Evolutionary conservation across 2,888 invertebrate species (phyloP).

Genomic region (Cancer borealis): DNA sequence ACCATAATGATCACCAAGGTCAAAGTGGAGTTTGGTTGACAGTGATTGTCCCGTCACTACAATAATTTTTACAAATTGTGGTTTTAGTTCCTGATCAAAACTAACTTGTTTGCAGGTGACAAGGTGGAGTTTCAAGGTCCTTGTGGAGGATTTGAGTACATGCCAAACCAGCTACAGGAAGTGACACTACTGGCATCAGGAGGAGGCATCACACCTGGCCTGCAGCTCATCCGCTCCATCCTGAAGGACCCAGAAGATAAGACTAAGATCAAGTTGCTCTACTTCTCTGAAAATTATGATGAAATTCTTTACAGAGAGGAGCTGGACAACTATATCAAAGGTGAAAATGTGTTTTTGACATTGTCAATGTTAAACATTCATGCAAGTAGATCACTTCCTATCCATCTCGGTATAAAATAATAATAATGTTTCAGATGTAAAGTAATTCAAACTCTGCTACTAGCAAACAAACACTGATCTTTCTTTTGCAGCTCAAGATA

Average conservation of each 20-base stretch:
- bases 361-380: neutral
- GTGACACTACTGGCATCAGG: constrained; percentile 77
- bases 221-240: constrained; percentile 77
- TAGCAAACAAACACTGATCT: neutral
- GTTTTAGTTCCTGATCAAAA: neutral
- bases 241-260: constrained; percentile 70
- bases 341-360: constrained; percentile 49
- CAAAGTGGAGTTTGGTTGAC: neutral
- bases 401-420: no score
- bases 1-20: neutral
- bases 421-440: no score
- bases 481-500: constrained; percentile 66
- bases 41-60: no score
- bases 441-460: neutral
- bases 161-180: constrained; percentile 71
- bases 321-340: constrained; percentile 69
- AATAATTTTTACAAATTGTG: neutral
- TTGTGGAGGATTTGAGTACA: constrained; percentile 77
- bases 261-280: constrained; percentile 74
- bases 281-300: constrained; percentile 73
- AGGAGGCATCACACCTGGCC: constrained; percentile 76
- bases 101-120: constrained; percentile 64
- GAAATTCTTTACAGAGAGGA: constrained; percentile 77
- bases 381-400: neutral
- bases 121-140: constrained; percentile 76